Evolutionary conservation across 2,113 vertebrate species (phyloP).

Genomic region (Oceanodroma tethys): DNA sequence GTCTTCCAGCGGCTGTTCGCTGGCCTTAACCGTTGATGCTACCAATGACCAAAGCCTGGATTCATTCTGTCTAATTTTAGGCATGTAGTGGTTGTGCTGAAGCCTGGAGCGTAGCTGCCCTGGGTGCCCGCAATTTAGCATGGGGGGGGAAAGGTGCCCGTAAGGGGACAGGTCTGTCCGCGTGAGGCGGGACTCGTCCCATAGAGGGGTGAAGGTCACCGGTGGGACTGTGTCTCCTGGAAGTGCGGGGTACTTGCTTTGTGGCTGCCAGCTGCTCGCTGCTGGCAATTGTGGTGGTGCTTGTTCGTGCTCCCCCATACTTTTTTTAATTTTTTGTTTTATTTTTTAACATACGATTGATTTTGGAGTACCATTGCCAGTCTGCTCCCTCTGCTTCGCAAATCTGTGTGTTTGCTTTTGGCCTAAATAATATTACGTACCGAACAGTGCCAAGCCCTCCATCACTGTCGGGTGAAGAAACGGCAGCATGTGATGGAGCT

Average conservation of each 20-base stretch:
- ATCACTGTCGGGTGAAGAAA: not conserved
- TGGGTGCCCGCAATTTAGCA: not conserved
- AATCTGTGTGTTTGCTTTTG: not conserved
- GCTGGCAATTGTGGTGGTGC: not conserved
- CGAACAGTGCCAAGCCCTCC: not conserved
- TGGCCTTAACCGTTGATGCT: not conserved
- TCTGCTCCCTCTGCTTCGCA: not conserved
- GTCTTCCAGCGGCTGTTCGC: not conserved
- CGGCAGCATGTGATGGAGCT: not conserved
- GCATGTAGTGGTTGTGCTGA: not conserved
- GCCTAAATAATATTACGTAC: not conserved
- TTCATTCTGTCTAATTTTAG: not conserved
- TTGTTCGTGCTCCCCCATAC: not conserved
- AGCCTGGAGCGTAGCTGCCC: not conserved
- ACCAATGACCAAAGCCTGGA: not conserved
- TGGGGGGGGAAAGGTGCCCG: not conserved
- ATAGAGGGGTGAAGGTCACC: not conserved
- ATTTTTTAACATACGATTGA: not conserved
- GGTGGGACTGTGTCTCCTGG: not conserved
- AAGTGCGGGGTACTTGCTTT: not conserved
- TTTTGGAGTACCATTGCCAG: not conserved
- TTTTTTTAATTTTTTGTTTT: not conserved
- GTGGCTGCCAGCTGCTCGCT: not conserved
- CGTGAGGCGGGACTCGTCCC: not conserved
- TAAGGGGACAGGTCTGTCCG: not conserved